Conservation (phyloP, 92 coral and sea anemone genomes). For the Palythoa heliodiscus region DNA sequence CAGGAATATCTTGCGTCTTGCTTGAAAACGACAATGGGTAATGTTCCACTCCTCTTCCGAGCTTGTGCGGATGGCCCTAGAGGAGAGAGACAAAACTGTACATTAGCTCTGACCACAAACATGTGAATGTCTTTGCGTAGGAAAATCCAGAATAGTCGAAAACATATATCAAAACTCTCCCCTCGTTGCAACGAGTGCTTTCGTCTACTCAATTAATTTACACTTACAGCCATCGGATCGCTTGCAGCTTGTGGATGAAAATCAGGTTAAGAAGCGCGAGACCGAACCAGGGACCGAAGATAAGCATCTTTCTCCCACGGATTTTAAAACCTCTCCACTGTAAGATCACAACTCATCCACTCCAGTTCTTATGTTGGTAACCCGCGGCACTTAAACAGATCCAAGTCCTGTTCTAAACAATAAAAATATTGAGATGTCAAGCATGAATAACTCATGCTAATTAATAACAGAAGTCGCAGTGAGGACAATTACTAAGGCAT, state of each 20-base stretch:
- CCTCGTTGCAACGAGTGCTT: constrained; percentile 18
- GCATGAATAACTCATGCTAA: constrained; percentile 68
- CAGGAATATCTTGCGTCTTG: constrained; percentile 54
- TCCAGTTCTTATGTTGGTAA: constrained; percentile 10
- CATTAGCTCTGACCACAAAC: neutral
- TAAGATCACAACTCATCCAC: constrained; percentile 4
- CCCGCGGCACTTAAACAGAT: constrained; percentile 30
- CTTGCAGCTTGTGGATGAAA: constrained; percentile 51
- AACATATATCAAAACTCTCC: neutral
- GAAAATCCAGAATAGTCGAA: neutral
- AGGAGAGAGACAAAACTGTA: constrained; percentile 15
- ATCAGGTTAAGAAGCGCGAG: constrained; percentile 7
- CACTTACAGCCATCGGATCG: constrained; percentile 84
- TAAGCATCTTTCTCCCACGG: constrained; percentile 24
- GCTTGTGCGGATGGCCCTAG: constrained; percentile 44
- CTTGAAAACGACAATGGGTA: constrained; percentile 55
- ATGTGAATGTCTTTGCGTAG: neutral
- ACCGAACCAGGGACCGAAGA: neutral
- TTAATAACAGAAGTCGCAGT: constrained; percentile 55
- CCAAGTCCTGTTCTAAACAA: constrained; percentile 43
- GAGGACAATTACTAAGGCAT: constrained; percentile 37
- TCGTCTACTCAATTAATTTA: neutral
- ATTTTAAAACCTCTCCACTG: neutral
- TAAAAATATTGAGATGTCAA: constrained; percentile 49
- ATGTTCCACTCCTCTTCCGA: constrained; percentile 65